Conservation (phyloP, 2,797 vertebrate genomes). For the Hemibagrus guttatus region DNA sequence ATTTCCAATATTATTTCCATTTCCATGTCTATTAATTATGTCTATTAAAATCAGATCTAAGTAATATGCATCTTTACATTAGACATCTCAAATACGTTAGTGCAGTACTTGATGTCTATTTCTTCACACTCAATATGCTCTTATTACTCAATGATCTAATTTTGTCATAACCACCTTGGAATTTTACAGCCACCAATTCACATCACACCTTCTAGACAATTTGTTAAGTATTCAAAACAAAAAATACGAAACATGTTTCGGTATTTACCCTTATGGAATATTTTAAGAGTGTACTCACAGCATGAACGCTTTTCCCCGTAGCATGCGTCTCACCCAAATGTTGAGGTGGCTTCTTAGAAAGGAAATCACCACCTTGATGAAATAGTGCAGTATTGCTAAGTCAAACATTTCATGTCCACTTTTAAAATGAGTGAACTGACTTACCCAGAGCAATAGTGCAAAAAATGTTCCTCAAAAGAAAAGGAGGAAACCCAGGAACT, state of each 20-base stretch:
- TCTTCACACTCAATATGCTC: not conserved
- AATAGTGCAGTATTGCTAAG: not conserved
- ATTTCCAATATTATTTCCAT: not conserved
- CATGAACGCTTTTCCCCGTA: not conserved
- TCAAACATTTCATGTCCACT: not conserved
- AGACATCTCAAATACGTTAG: not conserved
- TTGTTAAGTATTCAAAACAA: not conserved
- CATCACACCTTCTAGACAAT: not conserved
- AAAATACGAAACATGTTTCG: not conserved
- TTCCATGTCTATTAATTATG: too few relatives aligned
- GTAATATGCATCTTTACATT: not conserved
- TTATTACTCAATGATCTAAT: not conserved
- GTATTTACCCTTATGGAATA: not conserved
- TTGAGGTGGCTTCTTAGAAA: not conserved
- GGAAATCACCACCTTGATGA: not conserved
- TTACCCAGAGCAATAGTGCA: not conserved
- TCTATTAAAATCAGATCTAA: not conserved
- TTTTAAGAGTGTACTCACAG: slow-evolving; percentile 4
- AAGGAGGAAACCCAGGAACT: slow-evolving; percentile 40
- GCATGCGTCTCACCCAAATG: not conserved
- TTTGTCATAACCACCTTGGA: not conserved
- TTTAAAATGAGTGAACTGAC: not conserved
- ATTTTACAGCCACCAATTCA: not conserved
- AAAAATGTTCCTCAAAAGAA: slow-evolving; percentile 27
- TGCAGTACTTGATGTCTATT: not conserved